Evolutionary conservation across 1,140 invertebrate species (phyloP).

Genomic region (Stegodyphus dumicola): DNA sequence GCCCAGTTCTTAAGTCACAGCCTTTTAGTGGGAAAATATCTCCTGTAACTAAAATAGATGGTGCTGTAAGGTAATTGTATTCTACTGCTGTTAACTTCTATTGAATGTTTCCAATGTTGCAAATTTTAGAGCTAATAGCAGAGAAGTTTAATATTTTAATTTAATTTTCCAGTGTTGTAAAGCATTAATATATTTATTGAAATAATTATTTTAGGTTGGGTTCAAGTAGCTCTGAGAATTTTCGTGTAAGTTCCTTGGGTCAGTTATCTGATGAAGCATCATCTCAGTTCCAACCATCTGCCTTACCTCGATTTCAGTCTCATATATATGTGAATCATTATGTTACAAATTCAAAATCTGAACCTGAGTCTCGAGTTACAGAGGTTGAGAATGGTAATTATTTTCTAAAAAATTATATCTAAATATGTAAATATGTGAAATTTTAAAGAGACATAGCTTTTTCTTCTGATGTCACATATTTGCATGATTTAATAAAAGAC

Average conservation of each 20-base stretch:
- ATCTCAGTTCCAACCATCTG: background rate
- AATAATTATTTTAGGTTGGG: constrained; percentile 5
- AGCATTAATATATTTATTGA: background rate
- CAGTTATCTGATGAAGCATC: constrained; percentile 11
- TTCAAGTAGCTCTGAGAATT: constrained; percentile 29
- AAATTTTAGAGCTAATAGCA: too few relatives aligned
- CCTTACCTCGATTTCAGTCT: constrained; percentile 45
- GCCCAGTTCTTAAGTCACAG: background rate
- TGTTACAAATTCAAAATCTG: constrained; percentile 32
- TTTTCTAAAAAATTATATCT: background rate
- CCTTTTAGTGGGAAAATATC: constrained; percentile 22
- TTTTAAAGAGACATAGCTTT: too few relatives aligned
- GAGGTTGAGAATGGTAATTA: constrained; percentile 51
- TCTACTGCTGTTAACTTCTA: background rate
- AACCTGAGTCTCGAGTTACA: constrained; percentile 47
- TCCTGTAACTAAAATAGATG: constrained; percentile 21
- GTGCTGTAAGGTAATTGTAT: constrained; percentile 12
- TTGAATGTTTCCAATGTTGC: background rate
- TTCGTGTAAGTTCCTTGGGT: constrained; percentile 11
- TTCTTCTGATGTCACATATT: too few relatives aligned
- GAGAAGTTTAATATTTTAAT: too few relatives aligned
- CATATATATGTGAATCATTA: constrained; percentile 60
- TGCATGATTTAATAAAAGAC: too few relatives aligned
- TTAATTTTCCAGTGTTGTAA: background rate
- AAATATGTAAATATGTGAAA: too few relatives aligned